These are phyloP conservation scores for Arizona elegans DNA, from an alignment of 2,113 vertebrate genomes.

Conservation along the genomic window DNA sequence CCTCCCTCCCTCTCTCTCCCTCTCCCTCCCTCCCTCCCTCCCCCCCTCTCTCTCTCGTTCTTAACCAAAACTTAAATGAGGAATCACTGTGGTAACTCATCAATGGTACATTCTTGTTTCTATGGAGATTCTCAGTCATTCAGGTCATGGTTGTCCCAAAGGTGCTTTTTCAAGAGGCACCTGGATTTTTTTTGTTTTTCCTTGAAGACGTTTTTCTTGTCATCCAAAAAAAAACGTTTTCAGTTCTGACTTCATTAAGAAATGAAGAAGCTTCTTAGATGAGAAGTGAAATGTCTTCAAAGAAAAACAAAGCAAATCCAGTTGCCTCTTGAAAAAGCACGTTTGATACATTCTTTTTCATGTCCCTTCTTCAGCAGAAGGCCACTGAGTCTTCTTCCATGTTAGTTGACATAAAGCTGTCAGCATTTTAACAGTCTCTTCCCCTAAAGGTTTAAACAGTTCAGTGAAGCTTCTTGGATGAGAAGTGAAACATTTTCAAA, in stretches of 20 bases:
- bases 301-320: neutral
- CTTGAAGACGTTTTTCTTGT: neutral
- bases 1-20: too few species aligned
- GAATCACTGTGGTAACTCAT: neutral
- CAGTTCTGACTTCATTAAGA: neutral
- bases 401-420: neutral
- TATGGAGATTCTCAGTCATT: neutral
- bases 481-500: too few species aligned
- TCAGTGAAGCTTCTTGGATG: neutral
- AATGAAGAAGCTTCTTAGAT: neutral
- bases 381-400: neutral
- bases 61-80: neutral
- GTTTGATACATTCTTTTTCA: neutral
- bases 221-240: neutral
- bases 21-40: rapidly evolving
- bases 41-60: neutral
- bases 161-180: neutral
- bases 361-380: neutral
- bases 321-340: neutral
- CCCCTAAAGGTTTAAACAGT: neutral
- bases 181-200: neutral
- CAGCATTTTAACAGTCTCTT: neutral
- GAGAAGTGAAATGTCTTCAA: neutral
- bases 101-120: neutral
- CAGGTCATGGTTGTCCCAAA: neutral